These are phyloP conservation scores for Coregonus sp. DNA, from an alignment of 2,797 vertebrate species.

Conservation along the genomic window DNA sequence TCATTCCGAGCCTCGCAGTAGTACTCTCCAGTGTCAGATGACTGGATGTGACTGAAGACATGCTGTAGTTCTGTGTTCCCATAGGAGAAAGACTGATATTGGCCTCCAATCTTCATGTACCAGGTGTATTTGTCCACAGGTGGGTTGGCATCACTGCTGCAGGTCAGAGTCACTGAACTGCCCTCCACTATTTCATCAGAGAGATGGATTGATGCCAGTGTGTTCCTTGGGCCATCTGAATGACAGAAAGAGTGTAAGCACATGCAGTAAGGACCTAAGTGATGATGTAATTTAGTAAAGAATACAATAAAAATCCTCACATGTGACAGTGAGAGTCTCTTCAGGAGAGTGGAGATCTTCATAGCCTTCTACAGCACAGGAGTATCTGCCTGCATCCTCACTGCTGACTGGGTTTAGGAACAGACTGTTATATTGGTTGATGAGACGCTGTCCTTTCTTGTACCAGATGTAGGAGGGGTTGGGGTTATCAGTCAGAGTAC, in stretches of 20 bases:
- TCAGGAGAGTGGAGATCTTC: constrained; percentile 16
- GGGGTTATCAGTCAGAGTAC: not conserved
- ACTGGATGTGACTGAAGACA: no score
- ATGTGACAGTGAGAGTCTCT: constrained; percentile 15
- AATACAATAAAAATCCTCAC: constrained; percentile 36
- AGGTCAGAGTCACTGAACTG: constrained; percentile 38
- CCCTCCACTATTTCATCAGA: constrained; percentile 22
- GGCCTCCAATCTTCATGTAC: constrained; percentile 7
- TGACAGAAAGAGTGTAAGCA: not conserved
- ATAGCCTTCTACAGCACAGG: constrained; percentile 28
- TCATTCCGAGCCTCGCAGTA: not conserved
- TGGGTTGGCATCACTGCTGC: constrained; percentile 51
- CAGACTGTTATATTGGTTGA: rapidly evolving
- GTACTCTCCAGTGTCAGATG: not conserved
- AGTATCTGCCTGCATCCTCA: not conserved
- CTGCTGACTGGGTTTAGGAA: rapidly evolving
- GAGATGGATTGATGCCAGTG: not conserved
- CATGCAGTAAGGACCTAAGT: not conserved
- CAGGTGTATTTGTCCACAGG: constrained; percentile 39
- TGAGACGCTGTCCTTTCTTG: constrained; percentile 5
- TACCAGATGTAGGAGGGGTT: constrained; percentile 21
- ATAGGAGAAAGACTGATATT: no score
- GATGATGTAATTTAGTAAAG: not conserved
- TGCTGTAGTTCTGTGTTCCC: no score
- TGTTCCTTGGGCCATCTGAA: not conserved